Evolutionary conservation across 2,113 vertebrate species (phyloP).

Genomic region (Halichoerus grypus): DNA sequence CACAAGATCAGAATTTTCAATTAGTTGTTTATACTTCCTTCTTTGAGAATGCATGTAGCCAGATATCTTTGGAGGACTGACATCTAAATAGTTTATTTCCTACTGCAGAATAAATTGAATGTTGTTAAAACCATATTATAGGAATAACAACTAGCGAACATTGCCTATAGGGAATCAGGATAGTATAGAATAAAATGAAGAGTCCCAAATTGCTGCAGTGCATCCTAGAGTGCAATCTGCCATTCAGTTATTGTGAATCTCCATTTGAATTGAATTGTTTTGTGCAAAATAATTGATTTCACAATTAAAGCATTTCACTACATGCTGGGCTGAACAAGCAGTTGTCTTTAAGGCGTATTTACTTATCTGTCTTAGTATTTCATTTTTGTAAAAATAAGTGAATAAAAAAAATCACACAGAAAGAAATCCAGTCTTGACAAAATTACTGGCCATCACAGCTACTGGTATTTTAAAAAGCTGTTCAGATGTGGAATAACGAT

Average conservation of each 20-base stretch:
- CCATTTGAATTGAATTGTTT: conserved; percentile 43
- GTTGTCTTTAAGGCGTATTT: conserved; percentile 28
- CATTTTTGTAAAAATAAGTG: conserved; percentile 36
- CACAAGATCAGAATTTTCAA: conserved; percentile 48
- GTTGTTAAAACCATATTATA: not conserved
- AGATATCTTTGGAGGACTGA: not conserved
- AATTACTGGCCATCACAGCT: not conserved
- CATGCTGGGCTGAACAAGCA: not conserved
- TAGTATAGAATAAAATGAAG: not conserved
- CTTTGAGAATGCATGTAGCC: not conserved
- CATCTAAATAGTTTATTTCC: conserved; percentile 48
- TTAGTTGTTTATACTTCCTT: not conserved
- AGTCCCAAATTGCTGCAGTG: not conserved
- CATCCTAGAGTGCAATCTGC: not conserved
- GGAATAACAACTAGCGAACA: not conserved
- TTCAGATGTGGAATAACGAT: not conserved
- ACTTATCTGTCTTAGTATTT: not conserved
- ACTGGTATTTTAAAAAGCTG: not conserved
- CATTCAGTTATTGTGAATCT: not conserved
- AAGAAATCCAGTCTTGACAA: not conserved
- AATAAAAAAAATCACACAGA: not conserved
- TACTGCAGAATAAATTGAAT: conserved; percentile 13
- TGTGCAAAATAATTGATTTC: conserved; percentile 57
- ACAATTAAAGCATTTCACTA: conserved; percentile 4
- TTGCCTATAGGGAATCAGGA: not conserved